Evolutionary conservation across 2,888 invertebrate species (phyloP), one percentile per base, ranked within the genome.

Genomic region (Macrosiphum euphorbiae): DNA sequence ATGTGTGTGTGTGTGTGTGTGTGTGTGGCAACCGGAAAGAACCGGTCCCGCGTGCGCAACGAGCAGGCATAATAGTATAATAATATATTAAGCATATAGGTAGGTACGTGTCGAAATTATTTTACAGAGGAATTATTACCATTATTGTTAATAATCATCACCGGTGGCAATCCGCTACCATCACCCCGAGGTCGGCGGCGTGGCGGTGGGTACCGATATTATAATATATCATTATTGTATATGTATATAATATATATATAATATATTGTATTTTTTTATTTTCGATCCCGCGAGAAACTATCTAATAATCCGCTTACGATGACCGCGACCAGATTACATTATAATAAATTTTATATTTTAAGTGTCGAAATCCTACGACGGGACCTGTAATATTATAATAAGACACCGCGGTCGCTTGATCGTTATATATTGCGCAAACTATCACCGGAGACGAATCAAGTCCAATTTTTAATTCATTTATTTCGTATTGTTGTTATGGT

Each of bases 31-130:
- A 93, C 84, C 55, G 47, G 58, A 93, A 93, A 89, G 78, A 93
- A 93, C 92, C 92, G 92, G 92, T 93, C 92, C 55, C 26, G 55
- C 58, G 50, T 87, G 67, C 92, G 92, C 92, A 88, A 78, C 88
- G 78, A 41, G 44, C 67, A 44, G 4, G 61, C 35, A 35, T 35
- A 78, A 78, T 78, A 78, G 35, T 35, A 5, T n/a, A 67, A 67
- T 35, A 78, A 41, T 78, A 24, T 35, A 44, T 44, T 44, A 35
- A 20, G 20, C 35, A 58, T 8, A 78, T 26, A 58, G 24, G 24
- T 24, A 58, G 24, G 58, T 58, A 93, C 84, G 92, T 93, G 92
- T 93, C 92, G 92, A 93, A 93, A 93, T 93, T 58, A 89, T 35
- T 78, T 78, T 78, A 47, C n/a, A 28, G n/a, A 78, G n/a, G 55